phyloP scores from a whole-genome alignment of 2,888 invertebrate species.

The Apoda limacodes region DNA sequence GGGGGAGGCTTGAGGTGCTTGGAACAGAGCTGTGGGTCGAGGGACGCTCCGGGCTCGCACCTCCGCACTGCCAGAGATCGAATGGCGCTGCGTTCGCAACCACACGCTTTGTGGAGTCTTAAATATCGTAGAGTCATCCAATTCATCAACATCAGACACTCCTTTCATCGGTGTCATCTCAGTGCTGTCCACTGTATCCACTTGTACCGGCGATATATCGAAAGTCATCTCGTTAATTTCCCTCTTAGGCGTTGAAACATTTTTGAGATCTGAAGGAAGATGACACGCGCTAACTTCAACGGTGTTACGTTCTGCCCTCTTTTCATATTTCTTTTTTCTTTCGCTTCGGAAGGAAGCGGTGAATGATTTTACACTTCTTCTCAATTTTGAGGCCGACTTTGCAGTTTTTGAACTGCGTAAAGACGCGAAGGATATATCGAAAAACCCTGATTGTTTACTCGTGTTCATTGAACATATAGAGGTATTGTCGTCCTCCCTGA shows the following conservation, averaged over 20 bases:
- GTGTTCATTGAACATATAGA: slow-evolving; percentile 60
- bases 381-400: slow-evolving; percentile 58
- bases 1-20: slow-evolving; percentile 12
- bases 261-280: slow-evolving; percentile 37
- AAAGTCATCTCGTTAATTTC: slow-evolving; percentile 49
- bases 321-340: slow-evolving; percentile 63
- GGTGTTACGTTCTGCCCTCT: slow-evolving; percentile 48
- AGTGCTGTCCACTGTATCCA: slow-evolving; percentile 57
- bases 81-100: slow-evolving; percentile 47
- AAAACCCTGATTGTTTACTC: slow-evolving; percentile 62
- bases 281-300: slow-evolving; percentile 52
- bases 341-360: slow-evolving; percentile 66
- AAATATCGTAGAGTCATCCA: slow-evolving; percentile 51
- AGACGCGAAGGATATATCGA: slow-evolving; percentile 61
- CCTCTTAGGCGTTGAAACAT: slow-evolving; percentile 49
- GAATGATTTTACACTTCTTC: slow-evolving; percentile 62
- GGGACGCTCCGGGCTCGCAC: slow-evolving; percentile 22
- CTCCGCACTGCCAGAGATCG: slow-evolving; percentile 41
- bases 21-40: slow-evolving; percentile 8
- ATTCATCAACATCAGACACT: slow-evolving; percentile 38
- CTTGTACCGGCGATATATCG: slow-evolving; percentile 58
- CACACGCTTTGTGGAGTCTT: slow-evolving; percentile 57
- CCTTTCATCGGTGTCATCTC: slow-evolving; percentile 36
- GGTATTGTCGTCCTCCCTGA: slow-evolving; percentile 56
- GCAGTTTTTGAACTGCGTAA: slow-evolving; percentile 54